Evolutionary conservation across 2,888 invertebrate genomes (phyloP), one percentile per base, ranked within the genome.

Genomic region (Frankliniella fusca): DNA sequence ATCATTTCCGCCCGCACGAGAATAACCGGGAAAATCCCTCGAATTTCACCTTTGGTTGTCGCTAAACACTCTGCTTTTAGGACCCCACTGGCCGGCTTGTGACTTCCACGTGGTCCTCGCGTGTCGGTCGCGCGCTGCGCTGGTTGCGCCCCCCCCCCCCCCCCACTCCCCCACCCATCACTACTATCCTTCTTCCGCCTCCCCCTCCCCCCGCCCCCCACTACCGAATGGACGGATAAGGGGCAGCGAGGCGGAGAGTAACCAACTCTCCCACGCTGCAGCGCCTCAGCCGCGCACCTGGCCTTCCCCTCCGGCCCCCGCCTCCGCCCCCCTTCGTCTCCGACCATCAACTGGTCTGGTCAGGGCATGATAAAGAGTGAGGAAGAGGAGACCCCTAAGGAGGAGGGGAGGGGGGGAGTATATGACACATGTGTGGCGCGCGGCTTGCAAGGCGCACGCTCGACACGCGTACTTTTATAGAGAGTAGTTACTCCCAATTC

Each of bases 211-310:
- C 23, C 23, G 27, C 70, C 70, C 23, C 23, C 27, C n/a, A 61
- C 61, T 61, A 61, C 61, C 61, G 61, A n/a, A 7, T 61, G 61
- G 18, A n/a, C 20, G 61, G 61, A 61, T 38, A 38, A 15, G 61
- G 61, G 61, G 61, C 61, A 61, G n/a, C 61, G 61, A 61, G 61
- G 61, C 61, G 61, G 61, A 61, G 61, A 76, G 70, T 76, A 76
- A 76, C 70, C 70, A 76, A 76, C 70, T 76, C 70, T 76, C 70
- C 70, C 70, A 76, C 70, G 70, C 70, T 27, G 70, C 27, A 76
- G 70, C 70, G 70, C 70, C 12, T 27, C 27, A 76, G 70, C 70
- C 27, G 8, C 70, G 27, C 70, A 76, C 70, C 70, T 76, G 70
- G 70, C 70, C 38, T 38, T 5, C 38, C 70, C 27, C 27, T 23